Percentiles rank a stretch among this genome's conserved stretches.
Conservation (phyloP, 2,888 invertebrate species). For the Clusia tigrina region DNA sequence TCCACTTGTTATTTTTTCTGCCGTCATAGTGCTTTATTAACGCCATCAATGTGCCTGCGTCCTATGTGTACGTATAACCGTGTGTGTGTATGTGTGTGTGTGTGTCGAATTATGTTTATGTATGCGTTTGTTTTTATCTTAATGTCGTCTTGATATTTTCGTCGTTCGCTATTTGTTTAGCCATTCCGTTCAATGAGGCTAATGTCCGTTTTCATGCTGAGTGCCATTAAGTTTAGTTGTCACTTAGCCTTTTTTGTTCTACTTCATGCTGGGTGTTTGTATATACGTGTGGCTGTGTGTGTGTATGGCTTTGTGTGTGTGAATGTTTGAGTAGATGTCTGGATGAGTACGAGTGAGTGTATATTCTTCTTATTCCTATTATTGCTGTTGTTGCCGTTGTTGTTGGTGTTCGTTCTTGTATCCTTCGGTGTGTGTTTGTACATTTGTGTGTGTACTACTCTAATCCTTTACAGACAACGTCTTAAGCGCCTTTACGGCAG, state of each 20-base stretch:
- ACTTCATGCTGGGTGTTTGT: too few species aligned
- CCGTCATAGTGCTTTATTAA: background rate
- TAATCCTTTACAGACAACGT: conserved; percentile 56
- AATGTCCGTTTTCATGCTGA: conserved; percentile 61
- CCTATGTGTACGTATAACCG: background rate
- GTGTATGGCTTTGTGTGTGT: too few species aligned
- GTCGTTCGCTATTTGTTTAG: conserved; percentile 47
- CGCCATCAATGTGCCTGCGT: background rate
- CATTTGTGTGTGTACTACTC: too few species aligned
- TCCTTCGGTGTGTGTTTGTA: too few species aligned
- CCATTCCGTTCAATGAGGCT: conserved; percentile 61
- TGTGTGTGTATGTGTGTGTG: background rate
- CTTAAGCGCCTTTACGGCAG: conserved; percentile 51
- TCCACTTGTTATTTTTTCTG: background rate
- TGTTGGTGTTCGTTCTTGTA: conserved; percentile 39
- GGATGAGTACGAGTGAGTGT: too few species aligned
- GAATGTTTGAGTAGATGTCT: conserved; percentile 49
- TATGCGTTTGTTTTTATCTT: conserved; percentile 54
- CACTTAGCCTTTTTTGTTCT: conserved; percentile 60
- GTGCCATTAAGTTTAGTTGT: conserved; percentile 62
- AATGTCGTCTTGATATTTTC: conserved; percentile 52
- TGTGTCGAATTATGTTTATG: conserved; percentile 41
- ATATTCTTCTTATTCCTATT: background rate
- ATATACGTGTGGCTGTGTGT: too few species aligned
- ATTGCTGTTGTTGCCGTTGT: conserved; percentile 10